phyloP scores from a whole-genome alignment of 1,140 invertebrate genomes.

The Anagrus nilaparvatae region DNA sequence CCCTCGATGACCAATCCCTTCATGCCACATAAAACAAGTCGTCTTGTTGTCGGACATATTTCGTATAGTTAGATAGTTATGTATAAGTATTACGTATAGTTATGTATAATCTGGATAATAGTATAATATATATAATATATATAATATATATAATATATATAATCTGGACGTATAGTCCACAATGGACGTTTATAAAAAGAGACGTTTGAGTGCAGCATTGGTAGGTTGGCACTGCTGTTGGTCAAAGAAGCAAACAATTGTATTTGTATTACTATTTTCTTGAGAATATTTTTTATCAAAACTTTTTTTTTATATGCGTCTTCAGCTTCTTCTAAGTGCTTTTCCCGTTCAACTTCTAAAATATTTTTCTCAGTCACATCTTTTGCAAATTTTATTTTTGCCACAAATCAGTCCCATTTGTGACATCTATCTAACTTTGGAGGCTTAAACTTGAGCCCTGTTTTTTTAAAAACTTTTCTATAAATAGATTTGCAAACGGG shows the following conservation, averaged over 20 bases:
- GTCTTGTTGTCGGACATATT: background rate
- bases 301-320: background rate
- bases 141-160: no score
- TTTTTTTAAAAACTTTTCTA: no score
- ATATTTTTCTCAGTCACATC: no score
- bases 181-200: background rate
- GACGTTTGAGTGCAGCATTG: background rate
- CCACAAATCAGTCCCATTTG: no score
- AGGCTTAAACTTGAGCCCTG: no score
- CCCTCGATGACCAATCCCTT: background rate
- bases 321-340: background rate
- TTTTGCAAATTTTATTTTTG: no score
- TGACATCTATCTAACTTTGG: no score
- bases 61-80: background rate
- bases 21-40: constrained; percentile 4
- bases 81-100: no score
- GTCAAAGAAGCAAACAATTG: background rate
- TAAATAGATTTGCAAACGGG: no score
- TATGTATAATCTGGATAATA: no score
- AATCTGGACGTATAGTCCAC: no score
- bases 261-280: background rate
- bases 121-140: no score
- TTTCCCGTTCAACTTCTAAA: background rate
- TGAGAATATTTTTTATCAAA: background rate
- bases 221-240: background rate